Evolutionary conservation across 2,113 vertebrate genomes (phyloP).

Genomic region (Dasyornis broadbenti): DNA sequence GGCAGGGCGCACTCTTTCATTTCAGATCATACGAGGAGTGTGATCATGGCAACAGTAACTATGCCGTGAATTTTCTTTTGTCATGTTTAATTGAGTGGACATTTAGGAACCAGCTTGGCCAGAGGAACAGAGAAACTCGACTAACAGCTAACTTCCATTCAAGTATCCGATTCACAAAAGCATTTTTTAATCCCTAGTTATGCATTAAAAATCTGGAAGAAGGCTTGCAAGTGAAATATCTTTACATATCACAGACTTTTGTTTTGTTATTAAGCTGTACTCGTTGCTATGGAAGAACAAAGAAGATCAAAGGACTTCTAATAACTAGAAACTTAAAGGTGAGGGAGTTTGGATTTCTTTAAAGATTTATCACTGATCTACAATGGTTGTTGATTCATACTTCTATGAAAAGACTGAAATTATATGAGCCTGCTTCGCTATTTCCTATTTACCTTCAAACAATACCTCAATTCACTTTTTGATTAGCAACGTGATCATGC

Average conservation of each 20-base stretch:
- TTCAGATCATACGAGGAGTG: conserved; percentile 10
- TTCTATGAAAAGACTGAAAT: neutral
- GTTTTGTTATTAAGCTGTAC: conserved; percentile 16
- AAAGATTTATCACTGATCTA: neutral
- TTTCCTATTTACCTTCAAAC: neutral
- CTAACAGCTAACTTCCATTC: neutral
- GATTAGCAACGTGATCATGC: neutral
- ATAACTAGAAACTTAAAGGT: conserved; percentile 11
- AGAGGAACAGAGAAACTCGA: neutral
- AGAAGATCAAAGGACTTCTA: conserved; percentile 33
- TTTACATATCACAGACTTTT: neutral
- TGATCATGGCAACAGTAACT: conserved; percentile 61
- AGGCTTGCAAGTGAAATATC: neutral
- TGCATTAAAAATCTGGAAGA: neutral
- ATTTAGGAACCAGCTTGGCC: neutral
- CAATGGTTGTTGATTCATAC: neutral
- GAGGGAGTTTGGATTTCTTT: conserved; percentile 23
- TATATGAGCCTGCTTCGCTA: neutral
- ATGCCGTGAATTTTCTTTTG: conserved; percentile 49
- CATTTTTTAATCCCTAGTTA: neutral
- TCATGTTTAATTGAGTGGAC: conserved; percentile 39
- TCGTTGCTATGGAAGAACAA: conserved; percentile 27
- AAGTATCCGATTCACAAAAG: neutral
- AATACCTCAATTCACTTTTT: neutral
- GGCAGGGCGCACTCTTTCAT: conserved; percentile 28